phyloP scores from a whole-genome alignment of 2,113 vertebrate genomes.

The Cettia cetti region DNA sequence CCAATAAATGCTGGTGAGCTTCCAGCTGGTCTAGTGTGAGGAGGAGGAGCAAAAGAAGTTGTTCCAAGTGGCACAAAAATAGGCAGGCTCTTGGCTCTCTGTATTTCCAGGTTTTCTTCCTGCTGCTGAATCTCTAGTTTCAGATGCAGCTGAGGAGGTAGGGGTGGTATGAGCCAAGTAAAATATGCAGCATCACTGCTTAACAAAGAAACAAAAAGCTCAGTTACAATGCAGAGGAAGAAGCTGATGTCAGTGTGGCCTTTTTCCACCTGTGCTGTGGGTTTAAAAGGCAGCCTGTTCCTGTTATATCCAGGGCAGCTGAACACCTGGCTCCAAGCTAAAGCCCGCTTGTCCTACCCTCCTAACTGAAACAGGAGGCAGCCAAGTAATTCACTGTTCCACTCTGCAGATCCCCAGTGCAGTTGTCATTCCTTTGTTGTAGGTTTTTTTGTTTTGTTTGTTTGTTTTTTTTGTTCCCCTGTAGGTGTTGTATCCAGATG shows the following conservation, averaged over 20 bases:
- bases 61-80: not conserved
- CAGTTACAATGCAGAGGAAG: not conserved
- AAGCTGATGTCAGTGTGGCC: not conserved
- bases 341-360: not conserved
- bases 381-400: fast-evolving
- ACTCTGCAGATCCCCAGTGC: not conserved
- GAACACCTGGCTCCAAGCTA: not conserved
- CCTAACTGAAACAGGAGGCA: not conserved
- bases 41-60: not conserved
- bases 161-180: not conserved
- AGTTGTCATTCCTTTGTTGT: not conserved
- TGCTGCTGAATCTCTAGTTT: not conserved
- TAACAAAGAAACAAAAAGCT: not conserved
- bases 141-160: not conserved
- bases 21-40: not conserved
- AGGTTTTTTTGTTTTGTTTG: not conserved
- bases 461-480: not conserved
- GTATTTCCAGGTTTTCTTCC: not conserved
- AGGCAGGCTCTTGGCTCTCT: fast-evolving
- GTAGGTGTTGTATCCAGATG: conserved; percentile 94
- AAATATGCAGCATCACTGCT: not conserved
- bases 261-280: not conserved
- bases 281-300: not conserved
- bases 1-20: not conserved
- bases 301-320: fast-evolving